Evolutionary conservation across 2,113 vertebrate species (phyloP), one percentile per base, ranked within the genome.

Genomic region (Corythoichthys haematopterus): DNA sequence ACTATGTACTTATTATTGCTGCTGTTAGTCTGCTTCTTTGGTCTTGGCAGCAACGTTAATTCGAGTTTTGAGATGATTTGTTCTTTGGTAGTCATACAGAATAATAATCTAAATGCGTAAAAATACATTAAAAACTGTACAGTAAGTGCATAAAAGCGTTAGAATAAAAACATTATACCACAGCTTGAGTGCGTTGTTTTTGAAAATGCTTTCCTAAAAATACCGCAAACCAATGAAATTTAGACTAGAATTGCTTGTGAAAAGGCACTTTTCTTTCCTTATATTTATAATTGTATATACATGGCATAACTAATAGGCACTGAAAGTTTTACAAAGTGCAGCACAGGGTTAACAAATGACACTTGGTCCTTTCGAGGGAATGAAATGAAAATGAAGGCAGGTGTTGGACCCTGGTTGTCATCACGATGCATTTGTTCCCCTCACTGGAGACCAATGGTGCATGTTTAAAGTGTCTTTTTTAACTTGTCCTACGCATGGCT

Each of bases 401-500:
- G 28, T 11, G 12, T 76, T 85, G 83, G 82, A 80, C 76, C 78
- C 77, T 79, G 85, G 72, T 84, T 76, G 7, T 69, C 71, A 71
- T 62, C 56, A 69, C 64, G 51, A 68, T 50, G 61, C n/a, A 63
- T 81, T 73, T 69, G 76, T 69, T 83, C 77, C 71, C 68, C 65
- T 76, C 76, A 69, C 79, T 83, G 65, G 67, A 79, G 80, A 81
- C 82, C 83, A 13, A 80, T 69, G 77, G 73, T 43, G 69, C 46
- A 68, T 45, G 74, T 68, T 69, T 61, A 35, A 38, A 16, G 64
- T 75, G 69, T 85, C 70, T 66, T 79, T 68, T 77, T 36, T 37
- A 0, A 1, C 43, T 4, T 33, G 69, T 45, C 68, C 83, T 91
- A 92, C 1, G 90, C 85, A 0, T 90, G 89, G 81, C 88, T 91